Percentiles rank a stretch among this genome's conserved stretches.
Evolutionary conservation across 2,797 vertebrate genomes (phyloP).

Genomic region (Sphenodon punctatus): DNA sequence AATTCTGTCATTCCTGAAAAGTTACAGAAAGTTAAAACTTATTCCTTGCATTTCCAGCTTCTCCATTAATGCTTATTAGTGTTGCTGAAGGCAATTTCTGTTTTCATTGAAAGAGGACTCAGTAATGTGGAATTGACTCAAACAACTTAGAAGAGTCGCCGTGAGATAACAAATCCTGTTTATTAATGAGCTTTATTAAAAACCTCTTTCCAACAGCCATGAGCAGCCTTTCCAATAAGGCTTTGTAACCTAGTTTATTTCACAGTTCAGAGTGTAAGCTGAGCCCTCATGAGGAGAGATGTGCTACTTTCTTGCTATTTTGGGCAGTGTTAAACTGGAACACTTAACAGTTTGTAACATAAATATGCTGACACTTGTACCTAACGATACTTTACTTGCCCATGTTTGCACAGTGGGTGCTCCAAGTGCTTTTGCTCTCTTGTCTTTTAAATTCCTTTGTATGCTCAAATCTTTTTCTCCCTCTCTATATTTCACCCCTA

Average conservation of each 20-base stretch:
- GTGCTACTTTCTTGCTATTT: constrained; percentile 67
- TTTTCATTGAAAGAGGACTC: background rate
- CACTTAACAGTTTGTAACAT: constrained; percentile 53
- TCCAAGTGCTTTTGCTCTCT: background rate
- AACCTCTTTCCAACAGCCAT: constrained; percentile 51
- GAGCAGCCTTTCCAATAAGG: constrained; percentile 46
- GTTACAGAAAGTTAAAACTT: background rate
- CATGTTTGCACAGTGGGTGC: constrained; percentile 6
- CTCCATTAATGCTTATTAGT: background rate
- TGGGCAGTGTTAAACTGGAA: constrained; percentile 54
- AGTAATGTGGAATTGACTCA: background rate
- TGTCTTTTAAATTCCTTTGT: background rate
- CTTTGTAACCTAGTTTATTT: constrained; percentile 59
- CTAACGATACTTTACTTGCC: constrained; percentile 26
- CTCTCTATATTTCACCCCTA: too few relatives aligned
- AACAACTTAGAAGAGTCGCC: background rate
- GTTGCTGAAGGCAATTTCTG: background rate
- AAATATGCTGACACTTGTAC: constrained; percentile 30
- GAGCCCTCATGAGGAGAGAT: constrained; percentile 66
- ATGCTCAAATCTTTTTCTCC: background rate
- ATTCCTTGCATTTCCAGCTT: too few relatives aligned
- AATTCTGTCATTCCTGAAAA: background rate
- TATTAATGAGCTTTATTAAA: constrained; percentile 43
- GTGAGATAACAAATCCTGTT: background rate
- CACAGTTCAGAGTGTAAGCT: constrained; percentile 4